Base-by-base conservation (phyloP, 1,140 invertebrate genomes). In the Cephus cinctus region DNA sequence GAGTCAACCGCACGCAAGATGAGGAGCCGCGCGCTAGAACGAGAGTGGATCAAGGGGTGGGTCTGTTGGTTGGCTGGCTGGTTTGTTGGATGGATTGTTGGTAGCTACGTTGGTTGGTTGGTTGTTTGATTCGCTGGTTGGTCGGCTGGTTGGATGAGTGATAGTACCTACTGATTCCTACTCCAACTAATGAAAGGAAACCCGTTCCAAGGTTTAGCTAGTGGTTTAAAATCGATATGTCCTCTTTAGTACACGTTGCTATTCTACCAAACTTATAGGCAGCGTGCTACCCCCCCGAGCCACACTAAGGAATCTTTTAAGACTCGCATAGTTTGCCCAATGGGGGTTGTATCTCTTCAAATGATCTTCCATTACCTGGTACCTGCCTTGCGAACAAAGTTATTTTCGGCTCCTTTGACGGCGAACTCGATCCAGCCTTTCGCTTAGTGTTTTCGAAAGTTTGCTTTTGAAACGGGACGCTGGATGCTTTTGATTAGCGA, bases 161-260 rank as follows among this genome's bases (percentile, higher is more conserved):
- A 8, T 6, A 11, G 27, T 2, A 14, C 8, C 4, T 62, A 54
- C 63, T 57, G 67, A 62, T 72, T 68, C 60, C 63, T 72, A 75
- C 71, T 75, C 60, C 73, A 66, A 68, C 71, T 76, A 76, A 76
- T 76, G 74, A 76, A 75, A 76, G 68, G 71, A 74, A 70, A 72
- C 68, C 72, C 56, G 59, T 64, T 61, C 64, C 55, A 57, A 67
- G 64, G 61, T 67, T 68, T 22, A 22, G 42, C 44, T 41, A 39
- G 56, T 60, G 63, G 60, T 69, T 75, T 65, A 69, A 73, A 69
- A 65, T 71, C 69, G 64, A 72, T 66, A 58, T 66, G 65, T 69
- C 63, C 59, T 70, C 63, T 73, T 70, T 65, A 65, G 43, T 14
- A 31, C 36, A 25, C 32, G 18, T 43, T 35, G 12, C n/a, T n/a